Evolutionary conservation across 2,797 vertebrate genomes (phyloP), one percentile per base, ranked within the genome.

Genomic region (Falco naumanni): DNA sequence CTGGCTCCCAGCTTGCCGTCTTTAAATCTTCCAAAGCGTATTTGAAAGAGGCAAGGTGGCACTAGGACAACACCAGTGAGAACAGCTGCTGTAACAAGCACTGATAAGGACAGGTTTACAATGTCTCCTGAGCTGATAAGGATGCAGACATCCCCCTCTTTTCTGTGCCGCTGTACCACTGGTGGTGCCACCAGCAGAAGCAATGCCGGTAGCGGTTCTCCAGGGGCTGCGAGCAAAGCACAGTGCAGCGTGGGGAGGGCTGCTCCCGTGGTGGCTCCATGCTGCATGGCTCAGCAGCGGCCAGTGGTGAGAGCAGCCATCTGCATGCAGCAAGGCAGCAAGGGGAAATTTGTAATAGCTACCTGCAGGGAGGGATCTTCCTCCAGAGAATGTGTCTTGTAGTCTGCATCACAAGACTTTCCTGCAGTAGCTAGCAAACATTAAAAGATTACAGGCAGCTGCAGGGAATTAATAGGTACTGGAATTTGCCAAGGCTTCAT

Each of bases 181-280:
- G 21, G 26, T 4, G 16, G 10, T 37, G 39, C 64, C 10, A 7
- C n/a, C 47, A 59, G 51, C 39, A 45, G 31, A 31, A 37, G 37
- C 29, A 10, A 17, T 16, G 28, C 26, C 4, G 3, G 47, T 6
- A 22, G n/a, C 13, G 41, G 13, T 2, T 86, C 13, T 45, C 34
- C 2, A 1, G 54, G 39, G 37, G 7, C 65, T 51, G 59, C 0
- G 1, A 41, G 51, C 47, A 69, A 75, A 65, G 43, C 33, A 19
- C 28, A 63, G 53, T 0, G 7, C 0, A 0, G 39, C 1, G 0
- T 16, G 22, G 70, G 78, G 78, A 54, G 0, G 0, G 70, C 57
- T 75, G 34, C 50, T 47, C 29, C 1, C 2, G 11, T 5, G n/a
- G 78, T 56, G 45, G 61, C 17, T 13, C 6, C 3, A 0, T 5